Evolutionary conservation across 2,113 vertebrate genomes (phyloP), one percentile per base, ranked within the genome.

Genomic region (Gymnobelideus leadbeateri): DNA sequence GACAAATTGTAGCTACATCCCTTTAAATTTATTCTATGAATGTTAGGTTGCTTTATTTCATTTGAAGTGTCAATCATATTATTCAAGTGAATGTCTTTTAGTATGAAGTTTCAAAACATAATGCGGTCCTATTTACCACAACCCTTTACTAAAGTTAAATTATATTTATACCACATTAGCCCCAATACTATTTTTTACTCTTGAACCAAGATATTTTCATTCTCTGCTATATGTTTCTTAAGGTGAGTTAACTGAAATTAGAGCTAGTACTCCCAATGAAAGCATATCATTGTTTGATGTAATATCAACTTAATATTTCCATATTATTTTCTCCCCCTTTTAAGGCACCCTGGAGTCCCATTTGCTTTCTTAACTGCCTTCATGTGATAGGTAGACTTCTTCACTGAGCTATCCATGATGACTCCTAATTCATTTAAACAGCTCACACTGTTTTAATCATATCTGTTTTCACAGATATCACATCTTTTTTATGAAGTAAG

Each of bases 391-490:
- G 93, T 51, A 97, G 92, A 89, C 89, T 90, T 94, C 50, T 92
- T 94, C 52, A 54, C 37, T 91, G 93, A 57, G 49, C 21, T 97
- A 47, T 93, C 91, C 19, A 0, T 57, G 94, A 95, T 94, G 93
- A 89, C 94, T 97, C 93, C 50, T 96, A 97, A 97, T 94, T 96
- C 96, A 96, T 95, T 95, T 97, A 94, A 97, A 96, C 92, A 97
- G 95, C 90, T 90, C 91, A 96, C 54, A 93, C 92, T 90, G 90
- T 96, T 98, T 97, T 95, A 97, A 97, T 95, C 95, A 92, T 95
- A 97, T 91, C 91, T 96, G 89, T 93, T 96, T 97, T 94, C 92
- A 97, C 55, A 96, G 91, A 96, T 89, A 97, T 12, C 91, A 91
- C 91, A 92, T 95, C 54, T 93, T 96, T 84, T 96, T 97, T 96